These are phyloP conservation scores for Cossypha polioptera DNA, from an alignment of 2,797 vertebrate species.

Conservation along the genomic window DNA sequence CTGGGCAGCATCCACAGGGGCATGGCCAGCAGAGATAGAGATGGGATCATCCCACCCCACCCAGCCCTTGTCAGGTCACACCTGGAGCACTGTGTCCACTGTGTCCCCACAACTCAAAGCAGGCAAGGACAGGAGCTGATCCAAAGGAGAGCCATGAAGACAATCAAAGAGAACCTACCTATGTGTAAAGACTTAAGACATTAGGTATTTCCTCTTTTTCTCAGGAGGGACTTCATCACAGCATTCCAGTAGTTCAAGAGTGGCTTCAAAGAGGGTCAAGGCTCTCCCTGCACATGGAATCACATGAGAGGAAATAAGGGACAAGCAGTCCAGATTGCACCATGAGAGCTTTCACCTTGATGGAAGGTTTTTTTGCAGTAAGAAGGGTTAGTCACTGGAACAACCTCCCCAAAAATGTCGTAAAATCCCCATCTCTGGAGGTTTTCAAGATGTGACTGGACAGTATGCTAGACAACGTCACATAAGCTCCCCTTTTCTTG, in stretches of 20 bases:
- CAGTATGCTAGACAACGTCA: neutral
- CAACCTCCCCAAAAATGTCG: neutral
- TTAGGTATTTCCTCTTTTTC: neutral
- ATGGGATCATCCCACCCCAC: fast-evolving
- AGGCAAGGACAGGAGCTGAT: neutral
- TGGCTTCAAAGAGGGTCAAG: neutral
- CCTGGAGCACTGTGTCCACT: fast-evolving
- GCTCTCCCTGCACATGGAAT: neutral
- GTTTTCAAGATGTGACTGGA: neutral
- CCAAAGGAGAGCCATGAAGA: neutral
- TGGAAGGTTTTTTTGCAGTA: neutral
- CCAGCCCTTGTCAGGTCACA: neutral
- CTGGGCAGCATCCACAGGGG: fast-evolving
- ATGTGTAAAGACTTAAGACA: neutral
- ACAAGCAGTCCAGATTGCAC: neutral
- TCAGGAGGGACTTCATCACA: neutral
- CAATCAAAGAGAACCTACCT: neutral
- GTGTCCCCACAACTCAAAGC: neutral
- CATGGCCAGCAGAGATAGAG: neutral
- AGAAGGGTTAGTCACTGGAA: neutral
- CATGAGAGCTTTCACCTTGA: neutral
- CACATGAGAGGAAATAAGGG: neutral
- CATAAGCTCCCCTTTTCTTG: neutral
- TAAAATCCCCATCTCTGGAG: neutral
- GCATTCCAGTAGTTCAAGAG: neutral